Conservation (phyloP, 2,113 vertebrate genomes). For the Leptocoma aspasia region DNA sequence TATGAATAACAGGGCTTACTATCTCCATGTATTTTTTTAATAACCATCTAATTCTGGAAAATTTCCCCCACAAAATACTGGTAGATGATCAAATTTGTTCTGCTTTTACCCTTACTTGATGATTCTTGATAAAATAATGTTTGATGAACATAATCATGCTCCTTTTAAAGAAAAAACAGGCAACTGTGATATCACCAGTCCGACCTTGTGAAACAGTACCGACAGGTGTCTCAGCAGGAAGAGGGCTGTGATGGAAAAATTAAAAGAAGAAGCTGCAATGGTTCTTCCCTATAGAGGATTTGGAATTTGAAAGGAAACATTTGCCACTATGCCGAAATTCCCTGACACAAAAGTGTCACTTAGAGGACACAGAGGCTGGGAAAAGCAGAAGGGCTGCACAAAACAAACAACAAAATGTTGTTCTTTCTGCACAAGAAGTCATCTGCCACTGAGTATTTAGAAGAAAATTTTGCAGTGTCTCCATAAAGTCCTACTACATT, state of each 20-base stretch:
- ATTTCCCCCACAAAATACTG: neutral
- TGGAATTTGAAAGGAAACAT: neutral
- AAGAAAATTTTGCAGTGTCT: neutral
- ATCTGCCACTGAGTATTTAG: neutral
- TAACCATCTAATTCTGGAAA: neutral
- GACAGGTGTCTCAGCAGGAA: neutral
- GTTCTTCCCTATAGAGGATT: neutral
- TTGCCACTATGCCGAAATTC: neutral
- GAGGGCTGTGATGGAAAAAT: neutral
- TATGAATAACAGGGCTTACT: neutral
- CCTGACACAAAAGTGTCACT: neutral
- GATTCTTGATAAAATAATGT: neutral
- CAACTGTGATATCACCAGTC: neutral
- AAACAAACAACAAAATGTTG: neutral
- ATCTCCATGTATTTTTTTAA: neutral
- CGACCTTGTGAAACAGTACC: neutral
- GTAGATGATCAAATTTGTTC: neutral
- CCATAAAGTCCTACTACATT: neutral
- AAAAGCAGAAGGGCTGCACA: neutral
- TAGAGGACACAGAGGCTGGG: neutral
- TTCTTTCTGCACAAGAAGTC: neutral
- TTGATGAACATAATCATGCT: neutral
- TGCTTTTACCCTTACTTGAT: neutral
- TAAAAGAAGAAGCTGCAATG: neutral
- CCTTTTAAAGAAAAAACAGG: neutral